Base-by-base conservation (phyloP, 2,888 invertebrate genomes). In the Orchesellides sinensis region DNA sequence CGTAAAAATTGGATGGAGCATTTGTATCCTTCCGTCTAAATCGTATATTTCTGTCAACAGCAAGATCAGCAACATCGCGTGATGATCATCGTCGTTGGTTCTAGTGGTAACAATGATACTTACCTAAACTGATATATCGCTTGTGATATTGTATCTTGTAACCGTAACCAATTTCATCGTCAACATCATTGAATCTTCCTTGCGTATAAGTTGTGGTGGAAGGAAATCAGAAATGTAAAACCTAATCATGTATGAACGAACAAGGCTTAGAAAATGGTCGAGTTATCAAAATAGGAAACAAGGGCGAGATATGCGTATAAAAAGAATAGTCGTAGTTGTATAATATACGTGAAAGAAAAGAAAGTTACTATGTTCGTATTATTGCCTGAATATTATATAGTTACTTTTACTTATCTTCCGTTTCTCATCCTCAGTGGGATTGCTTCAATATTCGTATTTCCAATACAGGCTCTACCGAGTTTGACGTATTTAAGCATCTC, bases 161-260 rank as follows among this genome's bases (percentile, higher is more conserved):
- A 78, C 69, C 77, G 77, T 78, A 78, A 49, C 77, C 77, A 78
- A 78, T 78, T 78, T 68, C 77, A 78, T 74, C 54, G 65, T 75
- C 75, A 66, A 47, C 77, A 47, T 78, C 77, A 78, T 52, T 65
- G 77, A 69, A 78, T 69, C 61, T 54, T 75, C 52, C 52, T 52
- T 35, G 29, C 35, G 65, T n/a, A 17, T n/a, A 10, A 49, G 23
- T 27, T 23, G 23, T 8, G 27, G 56, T 4, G 10, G 23, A 27
- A 6, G 25, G 27, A 56, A 17, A 10, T 19, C 19, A 23, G 56
- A 23, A 56, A 56, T 56, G 56, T 56, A 56, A 27, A 56, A 56
- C 56, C 56, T 56, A 27, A 27, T 56, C 56, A 27, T 27, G 56
- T 27, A 56, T 56, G 49, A 49, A 17, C 17, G n/a, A 56, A 56